phyloP scores from a whole-genome alignment of 2,888 invertebrate genomes.

The Drosophila falleni region DNA sequence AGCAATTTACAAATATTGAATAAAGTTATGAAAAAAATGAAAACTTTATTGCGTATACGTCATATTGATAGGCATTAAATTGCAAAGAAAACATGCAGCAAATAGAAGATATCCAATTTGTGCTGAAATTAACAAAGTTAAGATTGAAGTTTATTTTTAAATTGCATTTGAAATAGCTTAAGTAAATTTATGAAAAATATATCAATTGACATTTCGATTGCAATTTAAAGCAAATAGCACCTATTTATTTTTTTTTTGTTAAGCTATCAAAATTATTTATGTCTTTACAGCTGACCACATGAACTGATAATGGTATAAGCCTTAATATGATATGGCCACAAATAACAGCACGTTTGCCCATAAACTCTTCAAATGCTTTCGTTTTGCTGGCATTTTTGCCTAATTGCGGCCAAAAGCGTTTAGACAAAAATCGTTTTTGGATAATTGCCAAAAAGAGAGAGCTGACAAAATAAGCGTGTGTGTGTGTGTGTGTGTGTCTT shows the following conservation, averaged over 20 bases:
- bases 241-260: not conserved
- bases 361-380: slow-evolving; percentile 35
- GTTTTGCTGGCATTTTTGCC: slow-evolving; percentile 44
- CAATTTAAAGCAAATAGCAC: slow-evolving; percentile 1
- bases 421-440: slow-evolving; percentile 61
- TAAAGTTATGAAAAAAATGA: not conserved
- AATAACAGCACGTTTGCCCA: slow-evolving; percentile 48
- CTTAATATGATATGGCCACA: slow-evolving; percentile 17
- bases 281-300: slow-evolving; percentile 13
- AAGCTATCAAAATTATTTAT: slow-evolving; percentile 10
- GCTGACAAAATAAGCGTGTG: slow-evolving; percentile 28
- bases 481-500: slow-evolving; percentile 19
- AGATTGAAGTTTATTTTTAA: not conserved
- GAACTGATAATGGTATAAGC: slow-evolving; percentile 14
- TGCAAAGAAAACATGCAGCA: too few species aligned
- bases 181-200: not conserved
- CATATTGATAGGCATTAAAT: too few species aligned
- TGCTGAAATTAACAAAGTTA: slow-evolving; percentile 3
- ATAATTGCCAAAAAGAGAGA: slow-evolving; percentile 56
- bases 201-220: slow-evolving; percentile 5
- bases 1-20: not conserved
- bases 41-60: too few species aligned
- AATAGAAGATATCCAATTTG: not conserved
- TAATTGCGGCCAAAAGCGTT: slow-evolving; percentile 65
- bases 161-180: not conserved